Evolutionary conservation across 2,888 invertebrate genomes (phyloP).

Genomic region (Apodemia mormo): DNA sequence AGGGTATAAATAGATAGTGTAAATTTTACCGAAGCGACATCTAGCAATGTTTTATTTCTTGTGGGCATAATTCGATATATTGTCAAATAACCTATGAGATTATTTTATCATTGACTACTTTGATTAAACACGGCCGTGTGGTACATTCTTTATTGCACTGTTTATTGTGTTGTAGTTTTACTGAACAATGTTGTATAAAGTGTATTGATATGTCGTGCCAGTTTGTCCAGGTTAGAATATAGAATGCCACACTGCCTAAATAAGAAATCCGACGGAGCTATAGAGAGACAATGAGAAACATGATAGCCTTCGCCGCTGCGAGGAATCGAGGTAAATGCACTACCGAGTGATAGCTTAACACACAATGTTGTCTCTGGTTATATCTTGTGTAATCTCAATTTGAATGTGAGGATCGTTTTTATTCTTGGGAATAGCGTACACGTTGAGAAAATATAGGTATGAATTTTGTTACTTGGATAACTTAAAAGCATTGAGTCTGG

Average conservation of each 20-base stretch:
- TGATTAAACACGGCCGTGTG: constrained; percentile 39
- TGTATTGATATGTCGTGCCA: constrained; percentile 65
- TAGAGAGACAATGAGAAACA: constrained; percentile 49
- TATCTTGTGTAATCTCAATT: constrained; percentile 32
- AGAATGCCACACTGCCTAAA: constrained; percentile 76
- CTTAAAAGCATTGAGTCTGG: background rate
- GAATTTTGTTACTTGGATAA: background rate
- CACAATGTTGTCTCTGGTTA: constrained; percentile 32
- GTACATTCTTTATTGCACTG: constrained; percentile 38
- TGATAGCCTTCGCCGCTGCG: constrained; percentile 58
- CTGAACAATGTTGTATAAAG: constrained; percentile 38
- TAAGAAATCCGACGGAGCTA: constrained; percentile 66
- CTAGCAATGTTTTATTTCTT: constrained; percentile 56
- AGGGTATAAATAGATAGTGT: background rate
- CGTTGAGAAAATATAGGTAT: background rate
- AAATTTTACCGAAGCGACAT: constrained; percentile 32
- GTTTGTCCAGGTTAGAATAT: constrained; percentile 76
- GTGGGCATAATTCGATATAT: constrained; percentile 52
- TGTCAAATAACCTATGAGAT: constrained; percentile 46
- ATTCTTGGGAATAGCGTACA: constrained; percentile 13
- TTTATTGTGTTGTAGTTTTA: constrained; percentile 40
- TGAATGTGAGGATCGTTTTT: constrained; percentile 29
- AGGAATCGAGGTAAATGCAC: constrained; percentile 76
- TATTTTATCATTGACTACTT: constrained; percentile 35
- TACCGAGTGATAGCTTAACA: constrained; percentile 59